Evolutionary conservation across 2,888 invertebrate species (phyloP).

Genomic region (Diachrysia chrysitis): DNA sequence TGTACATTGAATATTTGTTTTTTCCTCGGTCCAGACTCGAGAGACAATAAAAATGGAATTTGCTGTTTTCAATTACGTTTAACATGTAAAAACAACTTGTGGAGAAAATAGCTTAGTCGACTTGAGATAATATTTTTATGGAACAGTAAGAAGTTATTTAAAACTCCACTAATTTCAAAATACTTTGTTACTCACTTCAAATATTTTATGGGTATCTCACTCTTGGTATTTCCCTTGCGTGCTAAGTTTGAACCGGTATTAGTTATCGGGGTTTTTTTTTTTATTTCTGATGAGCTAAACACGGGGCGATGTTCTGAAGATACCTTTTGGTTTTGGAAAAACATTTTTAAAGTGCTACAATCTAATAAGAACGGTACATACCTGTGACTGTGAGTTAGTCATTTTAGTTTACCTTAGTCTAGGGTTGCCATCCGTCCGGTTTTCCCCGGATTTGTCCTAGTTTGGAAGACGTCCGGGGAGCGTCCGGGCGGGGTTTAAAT

Average conservation of each 20-base stretch:
- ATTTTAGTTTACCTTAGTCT: neutral
- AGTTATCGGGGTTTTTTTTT: neutral
- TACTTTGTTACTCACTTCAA: neutral
- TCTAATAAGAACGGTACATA: neutral
- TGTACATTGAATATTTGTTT: constrained; percentile 49
- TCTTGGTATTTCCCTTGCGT: constrained; percentile 5
- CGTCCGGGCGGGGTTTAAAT: too few relatives aligned
- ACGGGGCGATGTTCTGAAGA: neutral
- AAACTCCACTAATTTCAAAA: neutral
- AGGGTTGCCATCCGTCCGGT: too few relatives aligned
- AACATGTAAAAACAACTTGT: constrained; percentile 24
- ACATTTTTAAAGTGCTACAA: neutral
- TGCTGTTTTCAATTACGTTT: constrained; percentile 48
- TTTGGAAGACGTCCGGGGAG: too few relatives aligned
- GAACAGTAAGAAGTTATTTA: neutral
- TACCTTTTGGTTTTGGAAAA: neutral
- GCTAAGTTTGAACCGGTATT: constrained; percentile 3
- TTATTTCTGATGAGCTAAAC: neutral
- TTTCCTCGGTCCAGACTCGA: constrained; percentile 29
- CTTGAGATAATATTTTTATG: constrained; percentile 14
- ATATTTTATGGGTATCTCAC: constrained; percentile 8
- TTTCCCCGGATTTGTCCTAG: too few relatives aligned
- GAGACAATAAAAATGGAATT: constrained; percentile 38
- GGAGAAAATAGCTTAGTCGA: constrained; percentile 26
- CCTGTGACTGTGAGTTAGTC: neutral